Evolutionary conservation across 2,888 invertebrate species (phyloP).

Genomic region (Isotomurus palustris): DNA sequence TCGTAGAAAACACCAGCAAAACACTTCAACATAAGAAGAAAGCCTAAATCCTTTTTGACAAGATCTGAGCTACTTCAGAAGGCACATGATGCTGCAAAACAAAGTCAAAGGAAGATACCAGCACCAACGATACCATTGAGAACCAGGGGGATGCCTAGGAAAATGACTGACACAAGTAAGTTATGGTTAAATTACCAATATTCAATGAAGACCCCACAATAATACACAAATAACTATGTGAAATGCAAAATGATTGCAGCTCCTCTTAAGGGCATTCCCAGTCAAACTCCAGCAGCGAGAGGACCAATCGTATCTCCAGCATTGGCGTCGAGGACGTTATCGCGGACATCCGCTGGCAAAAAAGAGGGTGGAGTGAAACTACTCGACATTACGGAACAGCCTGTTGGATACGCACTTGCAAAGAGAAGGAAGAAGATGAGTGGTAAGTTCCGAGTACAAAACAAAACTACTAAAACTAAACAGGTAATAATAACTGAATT

Average conservation of each 20-base stretch:
- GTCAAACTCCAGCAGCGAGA: conserved; percentile 66
- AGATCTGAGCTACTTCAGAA: conserved; percentile 86
- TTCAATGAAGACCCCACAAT: not conserved
- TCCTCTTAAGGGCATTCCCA: conserved; percentile 86
- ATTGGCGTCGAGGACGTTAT: conserved; percentile 55
- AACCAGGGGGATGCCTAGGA: conserved; percentile 83
- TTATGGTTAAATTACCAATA: not conserved
- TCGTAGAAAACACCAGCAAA: conserved; percentile 73
- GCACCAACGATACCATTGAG: conserved; percentile 84
- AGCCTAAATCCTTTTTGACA: conserved; percentile 88
- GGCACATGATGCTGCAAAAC: conserved; percentile 70
- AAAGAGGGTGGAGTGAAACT: conserved; percentile 92
- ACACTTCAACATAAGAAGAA: conserved; percentile 85
- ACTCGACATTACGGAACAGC: conserved; percentile 88
- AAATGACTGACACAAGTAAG: conserved; percentile 91
- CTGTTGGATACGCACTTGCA: conserved; percentile 73
- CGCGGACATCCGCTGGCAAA: conserved; percentile 62
- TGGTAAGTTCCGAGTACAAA: too few species aligned
- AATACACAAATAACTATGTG: not conserved
- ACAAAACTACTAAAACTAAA: too few species aligned
- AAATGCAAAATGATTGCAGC: conserved; percentile 55
- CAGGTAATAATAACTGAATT: too few species aligned
- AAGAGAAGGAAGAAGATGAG: conserved; percentile 82
- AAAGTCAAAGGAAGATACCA: conserved; percentile 79
- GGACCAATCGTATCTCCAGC: conserved; percentile 54